Evolutionary conservation across 2,888 invertebrate species (phyloP).

Genomic region (Dorcus hopei): DNA sequence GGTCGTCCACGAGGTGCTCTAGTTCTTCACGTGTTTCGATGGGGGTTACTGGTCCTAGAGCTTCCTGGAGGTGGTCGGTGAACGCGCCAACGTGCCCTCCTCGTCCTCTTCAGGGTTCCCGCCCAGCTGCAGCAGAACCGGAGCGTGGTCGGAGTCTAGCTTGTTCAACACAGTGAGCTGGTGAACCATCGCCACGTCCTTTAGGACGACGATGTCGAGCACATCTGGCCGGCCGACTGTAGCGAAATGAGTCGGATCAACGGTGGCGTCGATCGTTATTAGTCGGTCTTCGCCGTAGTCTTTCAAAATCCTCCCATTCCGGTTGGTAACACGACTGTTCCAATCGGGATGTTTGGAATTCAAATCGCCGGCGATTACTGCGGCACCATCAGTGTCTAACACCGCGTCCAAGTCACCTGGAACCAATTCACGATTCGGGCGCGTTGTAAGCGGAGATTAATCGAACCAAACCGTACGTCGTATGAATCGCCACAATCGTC

Average conservation of each 20-base stretch:
- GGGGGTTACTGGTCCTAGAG: not conserved
- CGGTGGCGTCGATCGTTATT: not conserved
- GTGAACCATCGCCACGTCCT: not conserved
- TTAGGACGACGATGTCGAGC: not conserved
- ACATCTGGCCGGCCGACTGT: not conserved
- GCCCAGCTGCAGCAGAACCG: not conserved
- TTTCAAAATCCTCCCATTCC: not conserved
- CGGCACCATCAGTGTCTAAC: not conserved
- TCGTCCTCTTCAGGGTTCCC: not conserved
- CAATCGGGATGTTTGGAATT: not conserved
- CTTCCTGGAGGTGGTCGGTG: not conserved
- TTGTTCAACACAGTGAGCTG: not conserved
- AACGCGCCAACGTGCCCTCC: not conserved
- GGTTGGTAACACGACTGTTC: not conserved
- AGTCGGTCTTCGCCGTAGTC: not conserved
- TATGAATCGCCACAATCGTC: constrained; percentile 5
- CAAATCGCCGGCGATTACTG: not conserved
- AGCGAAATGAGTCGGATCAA: not conserved
- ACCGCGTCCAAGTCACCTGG: constrained; percentile 13
- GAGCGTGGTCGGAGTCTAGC: not conserved
- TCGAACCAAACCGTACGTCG: not conserved
- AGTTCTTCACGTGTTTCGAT: not conserved
- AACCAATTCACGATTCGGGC: not conserved
- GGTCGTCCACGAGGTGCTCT: not conserved
- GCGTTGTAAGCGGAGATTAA: not conserved